Conservation (phyloP, 2,888 invertebrate species). For the Amaurobius ferox region DNA sequence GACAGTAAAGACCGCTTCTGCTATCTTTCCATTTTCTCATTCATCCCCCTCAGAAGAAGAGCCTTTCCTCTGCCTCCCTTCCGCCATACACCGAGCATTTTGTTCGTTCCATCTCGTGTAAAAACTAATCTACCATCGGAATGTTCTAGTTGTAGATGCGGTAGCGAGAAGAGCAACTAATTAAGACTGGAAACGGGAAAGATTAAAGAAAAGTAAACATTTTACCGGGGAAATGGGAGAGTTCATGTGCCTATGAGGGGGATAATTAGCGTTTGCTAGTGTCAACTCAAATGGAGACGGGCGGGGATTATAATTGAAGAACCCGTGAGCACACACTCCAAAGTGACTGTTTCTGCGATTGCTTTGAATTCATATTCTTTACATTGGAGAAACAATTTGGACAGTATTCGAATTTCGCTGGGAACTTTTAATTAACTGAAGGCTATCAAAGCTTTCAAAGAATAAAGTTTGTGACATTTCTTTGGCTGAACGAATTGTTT, state of each 20-base stretch:
- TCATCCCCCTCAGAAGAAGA: neutral
- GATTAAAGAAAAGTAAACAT: slow-evolving; percentile 72
- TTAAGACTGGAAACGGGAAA: slow-evolving; percentile 68
- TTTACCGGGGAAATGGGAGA: slow-evolving; percentile 55
- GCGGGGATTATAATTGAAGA: slow-evolving; percentile 13
- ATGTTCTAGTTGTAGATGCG: slow-evolving; percentile 30
- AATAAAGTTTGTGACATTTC: too few relatives aligned
- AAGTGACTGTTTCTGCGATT: slow-evolving; percentile 1
- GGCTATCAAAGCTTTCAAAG: too few relatives aligned
- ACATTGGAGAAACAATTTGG: slow-evolving; percentile 13
- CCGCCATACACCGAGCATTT: neutral
- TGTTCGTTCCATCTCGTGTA: slow-evolving; percentile 25
- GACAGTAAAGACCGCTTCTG: slow-evolving; percentile 41
- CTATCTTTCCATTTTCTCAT: slow-evolving; percentile 33
- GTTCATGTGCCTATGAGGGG: slow-evolving; percentile 37
- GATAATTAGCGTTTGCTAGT: slow-evolving; percentile 68
- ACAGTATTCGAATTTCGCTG: neutral
- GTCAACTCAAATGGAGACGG: slow-evolving; percentile 40
- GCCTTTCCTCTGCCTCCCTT: neutral
- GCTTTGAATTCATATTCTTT: slow-evolving; percentile 23
- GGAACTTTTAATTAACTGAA: too few relatives aligned
- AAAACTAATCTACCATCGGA: slow-evolving; percentile 59
- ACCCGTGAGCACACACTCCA: neutral
- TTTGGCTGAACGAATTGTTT: too few relatives aligned
- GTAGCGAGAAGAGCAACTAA: slow-evolving; percentile 61